These are phyloP conservation scores for Eueremaeus valkanovi DNA, from an alignment of 2,888 invertebrate species.

Conservation along the genomic window DNA sequence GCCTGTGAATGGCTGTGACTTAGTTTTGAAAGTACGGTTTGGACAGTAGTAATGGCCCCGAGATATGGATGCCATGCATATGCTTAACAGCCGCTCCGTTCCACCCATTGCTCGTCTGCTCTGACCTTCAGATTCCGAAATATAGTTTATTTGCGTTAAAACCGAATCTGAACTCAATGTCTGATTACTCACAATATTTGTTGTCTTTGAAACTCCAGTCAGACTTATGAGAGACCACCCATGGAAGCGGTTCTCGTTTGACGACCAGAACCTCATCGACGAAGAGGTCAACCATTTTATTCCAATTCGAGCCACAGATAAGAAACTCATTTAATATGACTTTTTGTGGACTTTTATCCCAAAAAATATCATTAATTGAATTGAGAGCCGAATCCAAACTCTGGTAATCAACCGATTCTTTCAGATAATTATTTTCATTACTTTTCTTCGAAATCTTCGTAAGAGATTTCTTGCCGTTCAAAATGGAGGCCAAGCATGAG, in stretches of 20 bases:
- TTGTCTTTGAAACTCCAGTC: slow-evolving; percentile 12
- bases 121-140: not conserved
- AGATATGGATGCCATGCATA: not conserved
- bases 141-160: not conserved
- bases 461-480: slow-evolving; percentile 4
- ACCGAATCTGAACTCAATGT: not conserved
- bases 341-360: slow-evolving; percentile 7
- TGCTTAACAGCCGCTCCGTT: not conserved
- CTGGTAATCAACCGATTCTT: not conserved
- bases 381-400: not conserved
- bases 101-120: too few relatives aligned
- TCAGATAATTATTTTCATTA: not conserved
- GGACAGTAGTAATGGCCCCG: not conserved
- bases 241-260: slow-evolving; percentile 16
- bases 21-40: slow-evolving; percentile 23
- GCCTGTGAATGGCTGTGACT: slow-evolving; percentile 27
- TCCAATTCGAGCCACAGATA: too few relatives aligned
- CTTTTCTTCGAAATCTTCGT: not conserved
- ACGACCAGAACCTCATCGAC: too few relatives aligned
- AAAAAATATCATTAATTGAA: not conserved
- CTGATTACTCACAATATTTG: not conserved
- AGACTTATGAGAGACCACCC: not conserved
- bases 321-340: not conserved
- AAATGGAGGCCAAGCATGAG: slow-evolving; percentile 7
- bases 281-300: too few relatives aligned